Evolutionary conservation across 2,797 vertebrate species (phyloP).

Genomic region (Enteromius trimaculatus): DNA sequence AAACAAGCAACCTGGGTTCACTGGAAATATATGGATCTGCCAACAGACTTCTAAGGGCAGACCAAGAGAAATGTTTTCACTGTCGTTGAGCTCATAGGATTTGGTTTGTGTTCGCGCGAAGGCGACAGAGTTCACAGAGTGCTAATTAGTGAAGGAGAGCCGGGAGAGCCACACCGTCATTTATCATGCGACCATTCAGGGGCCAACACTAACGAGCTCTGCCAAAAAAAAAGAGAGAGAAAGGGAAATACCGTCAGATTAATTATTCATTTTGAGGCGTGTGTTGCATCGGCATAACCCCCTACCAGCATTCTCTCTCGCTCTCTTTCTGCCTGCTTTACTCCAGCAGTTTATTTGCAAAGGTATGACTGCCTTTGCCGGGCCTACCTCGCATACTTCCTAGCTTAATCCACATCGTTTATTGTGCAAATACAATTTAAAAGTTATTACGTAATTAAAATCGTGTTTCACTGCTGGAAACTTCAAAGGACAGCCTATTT

Average conservation of each 20-base stretch:
- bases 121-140: slow-evolving; percentile 61
- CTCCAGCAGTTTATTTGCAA: slow-evolving; percentile 81
- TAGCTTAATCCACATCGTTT: slow-evolving; percentile 84
- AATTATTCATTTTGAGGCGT: slow-evolving; percentile 71
- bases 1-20: slow-evolving; percentile 59
- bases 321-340: background rate
- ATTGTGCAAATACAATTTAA: slow-evolving; percentile 91
- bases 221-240: slow-evolving; percentile 28
- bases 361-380: slow-evolving; percentile 77
- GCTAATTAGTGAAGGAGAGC: slow-evolving; percentile 73
- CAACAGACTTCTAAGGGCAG: slow-evolving; percentile 57
- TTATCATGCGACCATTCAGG: slow-evolving; percentile 65
- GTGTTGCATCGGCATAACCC: slow-evolving; percentile 60
- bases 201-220: slow-evolving; percentile 56
- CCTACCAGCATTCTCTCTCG: slow-evolving; percentile 57
- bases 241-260: slow-evolving; percentile 58
- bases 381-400: slow-evolving; percentile 84
- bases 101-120: slow-evolving; percentile 58
- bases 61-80: slow-evolving; percentile 70
- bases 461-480: slow-evolving; percentile 82
- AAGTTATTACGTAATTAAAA: slow-evolving; percentile 93
- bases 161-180: slow-evolving; percentile 70
- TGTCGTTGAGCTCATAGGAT: slow-evolving; percentile 68
- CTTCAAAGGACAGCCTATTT: slow-evolving; percentile 82
- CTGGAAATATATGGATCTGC: slow-evolving; percentile 65